Evolutionary conservation across 2,797 vertebrate genomes (phyloP), one percentile per base, ranked within the genome.

Genomic region (Nannoperca obscura): DNA sequence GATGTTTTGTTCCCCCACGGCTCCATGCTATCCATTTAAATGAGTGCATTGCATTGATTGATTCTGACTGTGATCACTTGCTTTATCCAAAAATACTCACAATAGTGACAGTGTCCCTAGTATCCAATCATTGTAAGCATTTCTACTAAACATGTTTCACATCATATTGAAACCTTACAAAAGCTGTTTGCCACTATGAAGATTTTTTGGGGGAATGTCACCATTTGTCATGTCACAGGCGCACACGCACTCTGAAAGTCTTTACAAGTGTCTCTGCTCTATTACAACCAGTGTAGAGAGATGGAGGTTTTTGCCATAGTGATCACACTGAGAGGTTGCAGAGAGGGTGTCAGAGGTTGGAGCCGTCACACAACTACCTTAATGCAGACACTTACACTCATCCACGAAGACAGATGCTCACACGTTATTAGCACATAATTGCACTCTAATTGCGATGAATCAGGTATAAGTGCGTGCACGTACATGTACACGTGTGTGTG

Each of bases 391-490:
- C 71, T 69, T 27, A 74, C 62, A 55, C 47, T 53, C 52, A 47
- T 0, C 2, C 78, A 32, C 74, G 70, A 86, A 84, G 85, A 82
- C 81, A 78, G 79, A 84, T 75, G 67, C 79, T 80, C 78, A 73
- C 69, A 63, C 5, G 14, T 53, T 88, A 80, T 83, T 83, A 50
- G 80, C 69, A 44, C 64, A 55, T 85, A 86, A 90, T 83, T 85
- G 71, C 47, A 2, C 13, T 9, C 46, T 88, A 80, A 91, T 89
- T 87, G 81, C 80, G 86, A 90, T 89, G 86, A 82, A 87, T 88
- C 75, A 78, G 66, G 72, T 67, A 65, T 58, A 70, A 75, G 61
- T 70, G 65, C 46, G 34, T 75, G 61, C 68, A 65, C 5, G 17
- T 73, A 24, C 62, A 70, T 42, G 17, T 73, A 22, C 60, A 67